Conservation (phyloP, 2,113 vertebrate genomes). For the Tychaedon coryphoeus region DNA sequence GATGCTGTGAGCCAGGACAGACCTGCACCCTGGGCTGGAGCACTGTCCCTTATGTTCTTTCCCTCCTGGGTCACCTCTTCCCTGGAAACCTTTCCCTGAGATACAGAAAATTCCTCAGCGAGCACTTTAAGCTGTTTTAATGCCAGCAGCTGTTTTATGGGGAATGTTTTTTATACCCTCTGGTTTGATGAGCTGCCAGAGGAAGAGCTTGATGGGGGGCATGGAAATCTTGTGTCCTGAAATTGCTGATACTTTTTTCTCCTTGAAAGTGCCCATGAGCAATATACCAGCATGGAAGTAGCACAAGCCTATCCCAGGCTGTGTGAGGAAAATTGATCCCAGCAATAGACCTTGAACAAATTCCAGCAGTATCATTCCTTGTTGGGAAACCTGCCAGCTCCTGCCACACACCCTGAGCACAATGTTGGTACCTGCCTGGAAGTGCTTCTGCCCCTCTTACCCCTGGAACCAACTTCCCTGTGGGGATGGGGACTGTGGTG, state of each 20-base stretch:
- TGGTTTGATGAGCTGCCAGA: background rate
- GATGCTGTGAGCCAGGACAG: background rate
- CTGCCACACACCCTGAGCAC: background rate
- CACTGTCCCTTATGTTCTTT: background rate
- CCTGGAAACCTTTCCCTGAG: background rate
- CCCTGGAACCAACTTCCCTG: background rate
- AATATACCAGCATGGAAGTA: rapidly evolving
- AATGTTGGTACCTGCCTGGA: background rate
- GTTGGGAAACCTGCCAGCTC: background rate
- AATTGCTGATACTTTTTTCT: background rate
- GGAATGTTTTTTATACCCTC: background rate
- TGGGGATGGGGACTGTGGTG: background rate
- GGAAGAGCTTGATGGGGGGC: background rate
- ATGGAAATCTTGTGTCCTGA: background rate
- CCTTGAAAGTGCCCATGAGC: background rate
- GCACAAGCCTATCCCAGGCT: background rate
- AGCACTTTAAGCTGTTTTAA: background rate
- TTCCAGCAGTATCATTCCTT: background rate
- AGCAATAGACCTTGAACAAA: background rate
- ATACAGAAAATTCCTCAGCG: background rate
- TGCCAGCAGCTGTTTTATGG: background rate
- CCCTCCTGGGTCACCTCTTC: background rate
- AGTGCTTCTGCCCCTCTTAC: background rate
- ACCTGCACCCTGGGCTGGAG: background rate
- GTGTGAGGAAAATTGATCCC: background rate